Percentiles rank a stretch among this genome's conserved stretches.
phyloP scores from a whole-genome alignment of 2,113 vertebrate genomes.

The Xyliphius kryptos region DNA sequence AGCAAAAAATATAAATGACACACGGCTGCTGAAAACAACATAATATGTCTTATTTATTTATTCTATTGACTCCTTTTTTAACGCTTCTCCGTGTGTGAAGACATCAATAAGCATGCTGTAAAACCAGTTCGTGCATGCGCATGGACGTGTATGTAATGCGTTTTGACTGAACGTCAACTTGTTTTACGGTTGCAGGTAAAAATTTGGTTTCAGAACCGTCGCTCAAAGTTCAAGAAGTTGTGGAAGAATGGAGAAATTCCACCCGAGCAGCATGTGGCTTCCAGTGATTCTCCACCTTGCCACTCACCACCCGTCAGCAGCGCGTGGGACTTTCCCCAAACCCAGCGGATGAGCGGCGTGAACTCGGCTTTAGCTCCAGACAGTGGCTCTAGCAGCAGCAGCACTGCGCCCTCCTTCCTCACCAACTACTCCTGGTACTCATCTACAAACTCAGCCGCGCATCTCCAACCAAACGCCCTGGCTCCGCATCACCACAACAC shows the following conservation, averaged over 20 bases:
- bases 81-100: no score
- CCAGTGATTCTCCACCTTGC: constrained; percentile 78
- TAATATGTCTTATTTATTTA: no score
- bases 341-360: constrained; percentile 68
- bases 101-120: background rate
- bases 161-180: background rate
- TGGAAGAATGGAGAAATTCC: constrained; percentile 95
- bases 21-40: no score
- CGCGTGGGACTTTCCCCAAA: constrained; percentile 86
- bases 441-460: constrained; percentile 69
- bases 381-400: constrained; percentile 66
- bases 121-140: background rate
- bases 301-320: constrained; percentile 70
- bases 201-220: constrained; percentile 94
- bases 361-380: constrained; percentile 69
- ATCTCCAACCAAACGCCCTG: constrained; percentile 72
- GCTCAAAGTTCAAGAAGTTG: constrained; percentile 95
- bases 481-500: constrained; percentile 77
- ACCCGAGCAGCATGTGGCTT: constrained; percentile 75
- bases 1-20: no score
- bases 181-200: constrained; percentile 68
- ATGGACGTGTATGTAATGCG: background rate
- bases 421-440: constrained; percentile 92
- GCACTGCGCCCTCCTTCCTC: constrained; percentile 71
- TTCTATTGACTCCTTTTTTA: no score